Conservation (phyloP, 2,888 invertebrate species). For the Hydropsyche betteni region DNA sequence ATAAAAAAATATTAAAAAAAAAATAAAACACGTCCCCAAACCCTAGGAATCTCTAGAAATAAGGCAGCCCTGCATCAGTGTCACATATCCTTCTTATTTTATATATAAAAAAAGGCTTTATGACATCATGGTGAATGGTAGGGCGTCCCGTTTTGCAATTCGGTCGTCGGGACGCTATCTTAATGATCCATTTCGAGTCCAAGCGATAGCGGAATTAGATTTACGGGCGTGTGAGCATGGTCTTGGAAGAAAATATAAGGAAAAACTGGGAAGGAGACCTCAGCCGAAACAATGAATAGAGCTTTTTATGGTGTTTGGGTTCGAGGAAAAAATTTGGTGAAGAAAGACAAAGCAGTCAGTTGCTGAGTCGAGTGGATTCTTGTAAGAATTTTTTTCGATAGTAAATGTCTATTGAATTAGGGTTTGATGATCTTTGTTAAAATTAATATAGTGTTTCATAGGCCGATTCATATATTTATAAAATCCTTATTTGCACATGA, state of each 20-base stretch:
- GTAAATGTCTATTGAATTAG: background rate
- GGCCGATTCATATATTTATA: too few relatives aligned
- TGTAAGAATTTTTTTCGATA: slow-evolving; percentile 1
- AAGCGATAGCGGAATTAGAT: slow-evolving; percentile 47
- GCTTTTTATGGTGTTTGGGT: slow-evolving; percentile 32
- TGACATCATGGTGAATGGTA: slow-evolving; percentile 33
- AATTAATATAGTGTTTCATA: background rate
- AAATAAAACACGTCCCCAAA: too few relatives aligned
- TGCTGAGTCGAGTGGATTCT: too few relatives aligned
- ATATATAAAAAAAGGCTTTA: slow-evolving; percentile 44
- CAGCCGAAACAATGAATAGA: slow-evolving; percentile 30
- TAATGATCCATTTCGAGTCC: slow-evolving; percentile 46
- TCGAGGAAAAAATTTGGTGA: slow-evolving; percentile 1
- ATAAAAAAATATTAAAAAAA: too few relatives aligned
- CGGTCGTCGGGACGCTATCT: slow-evolving; percentile 45
- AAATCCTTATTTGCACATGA: too few relatives aligned
- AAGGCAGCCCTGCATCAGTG: too few relatives aligned
- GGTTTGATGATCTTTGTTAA: background rate
- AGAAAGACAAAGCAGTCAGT: background rate
- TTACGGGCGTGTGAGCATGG: slow-evolving; percentile 38
- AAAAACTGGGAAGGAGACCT: too few relatives aligned
- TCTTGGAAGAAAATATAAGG: too few relatives aligned
- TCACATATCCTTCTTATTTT: background rate
- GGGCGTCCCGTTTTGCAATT: slow-evolving; percentile 37
- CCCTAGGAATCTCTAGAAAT: too few relatives aligned